phyloP scores from a whole-genome alignment of 2,113 vertebrate species.

The Dissostichus mawsoni region DNA sequence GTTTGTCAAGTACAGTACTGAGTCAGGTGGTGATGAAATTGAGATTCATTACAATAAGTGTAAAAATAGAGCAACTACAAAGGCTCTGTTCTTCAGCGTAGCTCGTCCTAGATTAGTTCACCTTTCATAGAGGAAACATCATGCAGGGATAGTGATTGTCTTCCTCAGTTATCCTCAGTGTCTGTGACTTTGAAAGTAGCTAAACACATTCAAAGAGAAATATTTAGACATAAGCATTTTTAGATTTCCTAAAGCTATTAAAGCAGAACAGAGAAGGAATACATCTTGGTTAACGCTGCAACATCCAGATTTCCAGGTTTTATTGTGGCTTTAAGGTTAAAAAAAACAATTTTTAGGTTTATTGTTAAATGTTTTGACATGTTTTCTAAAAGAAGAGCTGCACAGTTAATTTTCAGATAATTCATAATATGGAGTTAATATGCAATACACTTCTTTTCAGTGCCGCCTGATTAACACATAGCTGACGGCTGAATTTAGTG shows the following conservation, averaged over 20 bases:
- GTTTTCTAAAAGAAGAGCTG: not conserved
- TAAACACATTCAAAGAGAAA: constrained; percentile 24
- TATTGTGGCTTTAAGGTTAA: not conserved
- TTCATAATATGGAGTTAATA: constrained; percentile 7
- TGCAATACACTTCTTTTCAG: constrained; percentile 1
- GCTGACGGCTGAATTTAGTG: constrained; percentile 12
- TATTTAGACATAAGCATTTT: constrained; percentile 14
- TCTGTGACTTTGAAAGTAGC: constrained; percentile 14
- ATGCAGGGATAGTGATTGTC: constrained; percentile 12
- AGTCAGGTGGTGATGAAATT: constrained; percentile 35
- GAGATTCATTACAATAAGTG: constrained; percentile 37
- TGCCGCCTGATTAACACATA: constrained; percentile 19
- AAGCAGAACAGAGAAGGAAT: constrained; percentile 11
- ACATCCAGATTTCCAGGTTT: not conserved
- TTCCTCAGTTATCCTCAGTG: constrained; percentile 7
- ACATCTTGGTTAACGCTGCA: not conserved
- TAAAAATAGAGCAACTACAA: constrained; percentile 59
- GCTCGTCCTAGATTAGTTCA: constrained; percentile 68
- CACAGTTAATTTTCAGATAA: not conserved
- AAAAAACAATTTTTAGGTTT: constrained; percentile 1
- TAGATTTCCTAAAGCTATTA: constrained; percentile 15
- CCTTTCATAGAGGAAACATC: constrained; percentile 49
- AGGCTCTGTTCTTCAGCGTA: constrained; percentile 34
- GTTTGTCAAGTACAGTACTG: constrained; percentile 15
- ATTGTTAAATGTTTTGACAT: not conserved